These are phyloP conservation scores for Tipula confusa DNA, from an alignment of 2,888 invertebrate species.

Conservation along the genomic window DNA sequence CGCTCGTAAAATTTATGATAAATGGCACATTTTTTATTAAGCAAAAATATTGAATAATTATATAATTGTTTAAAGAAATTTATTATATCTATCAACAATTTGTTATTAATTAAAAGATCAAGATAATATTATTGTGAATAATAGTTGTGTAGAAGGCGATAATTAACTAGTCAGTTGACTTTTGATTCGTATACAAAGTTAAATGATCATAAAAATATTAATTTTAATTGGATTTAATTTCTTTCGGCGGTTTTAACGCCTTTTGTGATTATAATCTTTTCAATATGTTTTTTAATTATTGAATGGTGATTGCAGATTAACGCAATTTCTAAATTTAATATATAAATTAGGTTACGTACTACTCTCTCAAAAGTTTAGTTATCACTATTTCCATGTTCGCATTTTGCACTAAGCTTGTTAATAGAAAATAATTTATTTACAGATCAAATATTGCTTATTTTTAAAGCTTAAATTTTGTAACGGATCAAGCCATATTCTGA, in stretches of 20 bases:
- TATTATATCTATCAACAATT: background rate
- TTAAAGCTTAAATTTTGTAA: too few relatives aligned
- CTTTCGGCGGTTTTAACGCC: background rate
- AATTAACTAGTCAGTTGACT: background rate
- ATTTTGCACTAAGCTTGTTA: too few relatives aligned
- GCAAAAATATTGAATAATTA: background rate
- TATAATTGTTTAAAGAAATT: slow-evolving; percentile 3
- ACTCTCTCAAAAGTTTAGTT: too few relatives aligned
- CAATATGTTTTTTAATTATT: background rate
- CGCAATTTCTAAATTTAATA: too few relatives aligned
- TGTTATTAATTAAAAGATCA: background rate
- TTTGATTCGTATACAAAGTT: background rate
- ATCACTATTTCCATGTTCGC: too few relatives aligned
- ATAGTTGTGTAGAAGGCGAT: background rate
- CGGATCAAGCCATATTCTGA: too few relatives aligned
- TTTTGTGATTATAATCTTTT: background rate
- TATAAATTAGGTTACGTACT: too few relatives aligned
- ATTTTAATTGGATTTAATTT: slow-evolving; percentile 16
- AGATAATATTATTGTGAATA: slow-evolving; percentile 3
- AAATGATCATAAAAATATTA: background rate
- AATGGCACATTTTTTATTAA: background rate
- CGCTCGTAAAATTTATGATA: background rate
- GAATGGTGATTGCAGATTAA: too few relatives aligned
- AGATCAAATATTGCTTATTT: too few relatives aligned
- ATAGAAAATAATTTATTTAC: too few relatives aligned